Evolutionary conservation across 2,888 invertebrate species (phyloP), one percentile per base, ranked within the genome.

Genomic region (Sesia bembeciformis): DNA sequence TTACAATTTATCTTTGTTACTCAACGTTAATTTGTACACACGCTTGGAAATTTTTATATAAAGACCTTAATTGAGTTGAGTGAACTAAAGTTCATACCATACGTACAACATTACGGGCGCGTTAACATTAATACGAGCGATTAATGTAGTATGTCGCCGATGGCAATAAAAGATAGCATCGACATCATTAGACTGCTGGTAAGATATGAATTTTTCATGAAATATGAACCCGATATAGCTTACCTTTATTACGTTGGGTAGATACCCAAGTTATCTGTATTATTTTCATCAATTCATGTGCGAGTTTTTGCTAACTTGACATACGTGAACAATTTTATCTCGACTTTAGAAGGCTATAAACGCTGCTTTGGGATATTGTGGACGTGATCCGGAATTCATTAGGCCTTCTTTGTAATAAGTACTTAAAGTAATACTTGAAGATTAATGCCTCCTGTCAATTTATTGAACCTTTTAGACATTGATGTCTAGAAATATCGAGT

Each of bases 201-300:
- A 72, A 71, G 76, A 72, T 82, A 87, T 87, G 87, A 87, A 87
- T 88, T 84, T 88, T 88, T 88, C 87, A 87, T 88, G 85, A 85
- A 81, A 85, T 85, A 84, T 84, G 74, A 71, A 70, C 76, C 72
- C 72, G 4, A 72, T 74, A 76, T 68, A 72, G 70, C 66, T 68
- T 68, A 71, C 70, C 72, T 74, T 78, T 74, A 77, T 74, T 71
- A 71, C 70, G 56, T 57, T 58, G 68, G 68, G 70, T 73, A 72
- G 67, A 71, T 70, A 61, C 65, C 65, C 63, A 60, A 68, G 67
- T 68, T 70, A 74, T 72, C 68, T 70, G 57, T 58, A 68, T 71
- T 75, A 78, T 78, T 78, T 74, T 69, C 70, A 81, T 78, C 74
- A 72, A 73, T 72, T 69, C 64, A 69, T 72, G 68, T 72, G 64